Percentiles rank a stretch among this genome's conserved stretches.
phyloP scores from a whole-genome alignment of 2,888 invertebrate species.

The Drosophila diplacantha region DNA sequence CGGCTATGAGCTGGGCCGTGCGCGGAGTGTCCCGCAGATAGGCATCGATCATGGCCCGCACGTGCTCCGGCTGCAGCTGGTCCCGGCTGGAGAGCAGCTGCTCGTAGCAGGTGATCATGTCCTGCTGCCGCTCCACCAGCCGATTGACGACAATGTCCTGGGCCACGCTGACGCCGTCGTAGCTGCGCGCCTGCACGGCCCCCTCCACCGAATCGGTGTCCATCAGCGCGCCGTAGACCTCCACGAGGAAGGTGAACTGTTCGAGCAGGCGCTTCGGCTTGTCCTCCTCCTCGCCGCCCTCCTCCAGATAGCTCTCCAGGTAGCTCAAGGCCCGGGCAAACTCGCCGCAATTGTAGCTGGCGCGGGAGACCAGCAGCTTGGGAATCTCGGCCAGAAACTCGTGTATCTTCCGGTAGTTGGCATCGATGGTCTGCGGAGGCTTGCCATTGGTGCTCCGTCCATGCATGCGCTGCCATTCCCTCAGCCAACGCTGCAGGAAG shows the following conservation, averaged over 20 bases:
- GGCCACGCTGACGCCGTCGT: slow-evolving; percentile 84
- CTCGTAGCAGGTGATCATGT: slow-evolving; percentile 93
- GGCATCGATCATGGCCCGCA: slow-evolving; percentile 88
- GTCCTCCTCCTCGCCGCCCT: slow-evolving; percentile 74
- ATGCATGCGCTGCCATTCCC: slow-evolving; percentile 79
- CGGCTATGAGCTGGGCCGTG: slow-evolving; percentile 87
- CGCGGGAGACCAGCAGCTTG: slow-evolving; percentile 83
- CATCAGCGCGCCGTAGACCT: slow-evolving; percentile 91
- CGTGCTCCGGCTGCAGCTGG: slow-evolving; percentile 76
- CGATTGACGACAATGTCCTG: slow-evolving; percentile 92
- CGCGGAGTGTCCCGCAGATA: slow-evolving; percentile 92
- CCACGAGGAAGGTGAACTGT: slow-evolving; percentile 83
- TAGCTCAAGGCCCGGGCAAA: slow-evolving; percentile 87
- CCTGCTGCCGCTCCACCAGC: slow-evolving; percentile 88
- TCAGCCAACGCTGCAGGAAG: slow-evolving; percentile 86
- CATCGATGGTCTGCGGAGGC: slow-evolving; percentile 73
- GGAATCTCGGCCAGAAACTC: slow-evolving; percentile 79
- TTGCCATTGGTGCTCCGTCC: slow-evolving; percentile 61
- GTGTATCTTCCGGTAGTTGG: slow-evolving; percentile 65
- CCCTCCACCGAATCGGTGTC: slow-evolving; percentile 95
- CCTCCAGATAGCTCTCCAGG: slow-evolving; percentile 84
- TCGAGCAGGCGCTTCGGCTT: slow-evolving; percentile 79
- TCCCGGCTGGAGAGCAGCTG: slow-evolving; percentile 83
- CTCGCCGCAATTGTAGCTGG: slow-evolving; percentile 87
- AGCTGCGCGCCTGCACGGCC: slow-evolving; percentile 85